Evolutionary conservation across 2,113 vertebrate genomes (phyloP).

Genomic region (Phrynosoma blainvillii): DNA sequence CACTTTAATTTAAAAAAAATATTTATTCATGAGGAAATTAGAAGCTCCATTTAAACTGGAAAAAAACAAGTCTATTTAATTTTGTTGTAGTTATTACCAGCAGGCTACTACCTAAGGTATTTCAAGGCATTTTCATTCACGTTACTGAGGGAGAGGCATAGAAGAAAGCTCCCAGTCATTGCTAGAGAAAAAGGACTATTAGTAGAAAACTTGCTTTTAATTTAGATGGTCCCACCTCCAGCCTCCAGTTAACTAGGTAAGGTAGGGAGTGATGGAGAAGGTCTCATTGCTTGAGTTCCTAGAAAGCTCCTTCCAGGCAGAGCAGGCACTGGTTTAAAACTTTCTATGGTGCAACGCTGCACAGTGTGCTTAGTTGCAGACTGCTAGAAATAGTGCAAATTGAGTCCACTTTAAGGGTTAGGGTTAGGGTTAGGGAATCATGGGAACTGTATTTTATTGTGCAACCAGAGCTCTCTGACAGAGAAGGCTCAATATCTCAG

Average conservation of each 20-base stretch:
- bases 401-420: no score
- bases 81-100: neutral
- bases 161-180: neutral
- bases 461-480: no score
- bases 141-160: neutral
- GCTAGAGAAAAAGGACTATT: neutral
- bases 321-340: neutral
- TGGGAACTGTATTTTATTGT: no score
- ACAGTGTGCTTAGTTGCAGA: neutral
- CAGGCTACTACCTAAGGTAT: neutral
- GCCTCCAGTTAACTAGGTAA: neutral
- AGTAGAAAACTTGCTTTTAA: neutral
- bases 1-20: constrained; percentile 3
- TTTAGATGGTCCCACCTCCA: neutral
- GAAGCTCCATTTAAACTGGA: neutral
- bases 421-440: no score
- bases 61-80: neutral
- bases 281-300: neutral
- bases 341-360: neutral
- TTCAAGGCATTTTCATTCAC: neutral
- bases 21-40: neutral
- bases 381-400: no score
- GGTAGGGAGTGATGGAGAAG: neutral
- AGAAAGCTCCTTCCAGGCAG: neutral
- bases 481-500: no score